Percentiles rank a stretch among this genome's conserved stretches.
Evolutionary conservation across 2,797 vertebrate genomes (phyloP).

Genomic region (Naso thynnoides): DNA sequence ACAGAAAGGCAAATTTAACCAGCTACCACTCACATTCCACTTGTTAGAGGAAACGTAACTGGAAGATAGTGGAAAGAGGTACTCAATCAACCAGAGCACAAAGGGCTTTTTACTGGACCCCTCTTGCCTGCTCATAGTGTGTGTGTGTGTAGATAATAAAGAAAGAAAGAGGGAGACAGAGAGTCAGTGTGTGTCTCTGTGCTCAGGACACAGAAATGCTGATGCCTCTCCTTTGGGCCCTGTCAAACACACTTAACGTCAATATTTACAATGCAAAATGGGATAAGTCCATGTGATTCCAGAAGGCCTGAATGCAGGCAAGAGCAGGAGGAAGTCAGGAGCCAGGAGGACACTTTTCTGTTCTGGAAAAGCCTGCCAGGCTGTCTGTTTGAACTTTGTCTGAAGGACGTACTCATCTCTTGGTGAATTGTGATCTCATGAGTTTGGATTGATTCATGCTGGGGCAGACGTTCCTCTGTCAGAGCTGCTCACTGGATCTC

Average conservation of each 20-base stretch:
- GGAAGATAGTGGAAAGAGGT: background rate
- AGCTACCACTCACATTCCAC: slow-evolving; percentile 7
- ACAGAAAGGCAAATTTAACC: slow-evolving; percentile 7
- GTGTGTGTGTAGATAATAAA: slow-evolving; percentile 19
- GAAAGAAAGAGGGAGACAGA: slow-evolving; percentile 2
- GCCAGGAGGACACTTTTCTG: slow-evolving; percentile 22
- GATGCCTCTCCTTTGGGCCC: slow-evolving; percentile 70
- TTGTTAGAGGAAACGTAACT: slow-evolving; percentile 4
- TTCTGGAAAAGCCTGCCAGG: slow-evolving; percentile 38
- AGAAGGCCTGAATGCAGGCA: slow-evolving; percentile 36
- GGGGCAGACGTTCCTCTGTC: slow-evolving; percentile 29
- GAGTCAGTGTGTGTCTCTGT: slow-evolving; percentile 16
- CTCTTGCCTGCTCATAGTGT: background rate
- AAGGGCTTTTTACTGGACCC: background rate
- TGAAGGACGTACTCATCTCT: slow-evolving; percentile 65
- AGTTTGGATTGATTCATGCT: slow-evolving; percentile 44
- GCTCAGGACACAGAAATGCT: slow-evolving; percentile 65
- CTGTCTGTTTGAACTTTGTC: slow-evolving; percentile 30
- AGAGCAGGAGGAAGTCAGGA: slow-evolving; percentile 32
- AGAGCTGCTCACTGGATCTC: slow-evolving; percentile 15
- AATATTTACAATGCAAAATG: slow-evolving; percentile 59
- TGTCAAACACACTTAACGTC: slow-evolving; percentile 71
- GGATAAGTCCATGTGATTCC: slow-evolving; percentile 49
- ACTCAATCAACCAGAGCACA: slow-evolving; percentile 16
- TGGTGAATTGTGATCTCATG: slow-evolving; percentile 48